Percentiles rank a stretch among this genome's conserved stretches.
Conservation (phyloP, 1,140 invertebrate genomes). For the Bactericera cockerelli region DNA sequence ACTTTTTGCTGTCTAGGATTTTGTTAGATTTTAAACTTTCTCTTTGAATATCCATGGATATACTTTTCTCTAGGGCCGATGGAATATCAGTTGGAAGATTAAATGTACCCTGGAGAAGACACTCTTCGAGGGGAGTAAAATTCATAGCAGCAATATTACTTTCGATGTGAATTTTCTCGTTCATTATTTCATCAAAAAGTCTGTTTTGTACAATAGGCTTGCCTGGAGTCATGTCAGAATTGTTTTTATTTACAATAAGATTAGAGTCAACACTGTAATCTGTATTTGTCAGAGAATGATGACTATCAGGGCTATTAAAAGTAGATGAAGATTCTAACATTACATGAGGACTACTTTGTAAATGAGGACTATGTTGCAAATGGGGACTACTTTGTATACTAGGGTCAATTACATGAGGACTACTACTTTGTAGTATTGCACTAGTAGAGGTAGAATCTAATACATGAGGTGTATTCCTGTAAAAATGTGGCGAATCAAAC, state of each 20-base stretch:
- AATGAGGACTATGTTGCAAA: not conserved
- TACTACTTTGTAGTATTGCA: not conserved
- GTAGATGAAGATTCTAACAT: not conserved
- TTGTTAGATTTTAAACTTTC: not conserved
- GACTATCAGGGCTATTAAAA: conserved; percentile 6
- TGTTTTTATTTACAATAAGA: no score
- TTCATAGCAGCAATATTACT: not conserved
- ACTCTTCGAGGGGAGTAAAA: not conserved
- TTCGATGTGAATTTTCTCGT: conserved; percentile 2
- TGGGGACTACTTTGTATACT: not conserved
- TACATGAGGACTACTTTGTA: conserved; percentile 5
- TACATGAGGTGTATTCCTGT: not conserved
- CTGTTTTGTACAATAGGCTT: not conserved
- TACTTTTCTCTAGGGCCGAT: not conserved
- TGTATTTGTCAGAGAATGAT: not conserved
- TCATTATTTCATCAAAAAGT: not conserved
- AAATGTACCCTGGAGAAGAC: not conserved
- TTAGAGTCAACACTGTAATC: not conserved
- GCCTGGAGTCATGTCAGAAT: no score
- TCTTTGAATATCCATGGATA: not conserved
- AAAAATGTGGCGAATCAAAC: not conserved
- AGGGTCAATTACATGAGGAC: not conserved
- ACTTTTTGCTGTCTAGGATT: not conserved
- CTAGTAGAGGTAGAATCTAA: no score
- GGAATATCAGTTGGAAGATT: not conserved